A percentile compares a stretch with the other conserved stretches of the same genome.
Evolutionary conservation across 37 sponge, comb jelly and placozoan genomes (phyloP).

Genomic region (Cliona cf. orientalis): DNA sequence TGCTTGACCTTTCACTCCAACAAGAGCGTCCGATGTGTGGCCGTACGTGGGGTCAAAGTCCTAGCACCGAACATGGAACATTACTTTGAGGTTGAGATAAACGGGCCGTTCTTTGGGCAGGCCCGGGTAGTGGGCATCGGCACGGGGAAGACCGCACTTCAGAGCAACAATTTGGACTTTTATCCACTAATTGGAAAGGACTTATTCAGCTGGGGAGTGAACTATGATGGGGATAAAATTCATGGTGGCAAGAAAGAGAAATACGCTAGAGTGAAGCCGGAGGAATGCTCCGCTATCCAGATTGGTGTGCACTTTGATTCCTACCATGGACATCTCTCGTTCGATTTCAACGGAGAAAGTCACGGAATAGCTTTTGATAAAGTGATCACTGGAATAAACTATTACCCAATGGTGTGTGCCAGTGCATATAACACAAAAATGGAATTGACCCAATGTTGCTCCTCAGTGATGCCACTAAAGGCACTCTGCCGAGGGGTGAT

Average conservation of each 20-base stretch:
- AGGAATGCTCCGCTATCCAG: constrained; percentile 10
- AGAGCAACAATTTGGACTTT: constrained; percentile 49
- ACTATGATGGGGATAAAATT: constrained; percentile 59
- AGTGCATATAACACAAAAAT: constrained; percentile 48
- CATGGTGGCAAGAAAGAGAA: constrained; percentile 38
- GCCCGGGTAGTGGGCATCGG: constrained; percentile 79
- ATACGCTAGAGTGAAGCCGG: constrained; percentile 16
- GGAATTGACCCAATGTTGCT: constrained; percentile 42
- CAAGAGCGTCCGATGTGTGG: constrained; percentile 55
- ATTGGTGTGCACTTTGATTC: constrained; percentile 70
- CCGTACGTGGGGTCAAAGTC: constrained; percentile 46
- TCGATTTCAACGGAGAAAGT: constrained; percentile 57
- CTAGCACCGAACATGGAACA: constrained; percentile 76
- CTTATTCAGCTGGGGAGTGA: constrained; percentile 68
- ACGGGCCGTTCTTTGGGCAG: constrained; percentile 64
- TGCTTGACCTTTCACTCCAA: constrained; percentile 50
- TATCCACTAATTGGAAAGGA: constrained; percentile 71
- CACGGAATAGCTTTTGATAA: constrained; percentile 48
- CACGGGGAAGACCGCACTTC: constrained; percentile 34
- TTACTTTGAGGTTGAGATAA: constrained; percentile 79
- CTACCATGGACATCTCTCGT: constrained; percentile 51
- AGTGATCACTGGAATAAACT: constrained; percentile 32
- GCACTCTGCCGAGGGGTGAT: constrained; percentile 60
- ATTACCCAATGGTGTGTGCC: constrained; percentile 75
- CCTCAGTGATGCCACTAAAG: constrained; percentile 64